Percentiles rank a stretch among this genome's conserved stretches.
phyloP scores from a whole-genome alignment of 1,140 invertebrate genomes.

The Holcopasites calliopsidis region DNA sequence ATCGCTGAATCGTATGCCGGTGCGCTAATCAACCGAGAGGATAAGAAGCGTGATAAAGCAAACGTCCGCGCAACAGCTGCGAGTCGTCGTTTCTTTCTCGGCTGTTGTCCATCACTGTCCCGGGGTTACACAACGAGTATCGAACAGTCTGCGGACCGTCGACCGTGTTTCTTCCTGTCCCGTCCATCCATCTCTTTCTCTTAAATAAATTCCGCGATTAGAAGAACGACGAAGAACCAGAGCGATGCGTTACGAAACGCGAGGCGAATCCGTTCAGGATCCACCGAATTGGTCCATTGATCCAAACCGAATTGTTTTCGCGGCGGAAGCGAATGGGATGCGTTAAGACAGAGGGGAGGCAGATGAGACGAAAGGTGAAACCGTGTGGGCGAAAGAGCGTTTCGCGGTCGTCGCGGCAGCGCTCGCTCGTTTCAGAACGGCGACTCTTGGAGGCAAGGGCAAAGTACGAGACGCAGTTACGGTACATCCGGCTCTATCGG shows the following conservation, averaged over 20 bases:
- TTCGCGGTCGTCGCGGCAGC: not conserved
- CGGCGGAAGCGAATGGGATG: not conserved
- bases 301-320: too few species aligned
- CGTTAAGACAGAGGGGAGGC: not conserved
- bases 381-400: not conserved
- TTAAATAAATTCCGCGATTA: too few species aligned
- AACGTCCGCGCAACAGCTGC: slow-evolving; percentile 40
- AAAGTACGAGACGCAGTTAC: slow-evolving; percentile 78
- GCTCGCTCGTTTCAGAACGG: slow-evolving; percentile 29
- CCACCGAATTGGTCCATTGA: not conserved
- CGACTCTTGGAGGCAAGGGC: slow-evolving; percentile 56
- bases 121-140: slow-evolving; percentile 30
- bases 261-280: too few species aligned
- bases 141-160: not conserved
- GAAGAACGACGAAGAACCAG: too few species aligned
- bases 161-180: not conserved
- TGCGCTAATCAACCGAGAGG: not conserved
- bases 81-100: slow-evolving; percentile 24
- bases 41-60: slow-evolving; percentile 20
- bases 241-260: too few species aligned
- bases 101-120: slow-evolving; percentile 28
- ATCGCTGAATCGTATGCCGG: too few species aligned
- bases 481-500: slow-evolving; percentile 72
- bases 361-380: not conserved
- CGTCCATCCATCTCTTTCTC: too few species aligned